Conservation (phyloP, 2,888 invertebrate species). For the Cryptus armator region DNA sequence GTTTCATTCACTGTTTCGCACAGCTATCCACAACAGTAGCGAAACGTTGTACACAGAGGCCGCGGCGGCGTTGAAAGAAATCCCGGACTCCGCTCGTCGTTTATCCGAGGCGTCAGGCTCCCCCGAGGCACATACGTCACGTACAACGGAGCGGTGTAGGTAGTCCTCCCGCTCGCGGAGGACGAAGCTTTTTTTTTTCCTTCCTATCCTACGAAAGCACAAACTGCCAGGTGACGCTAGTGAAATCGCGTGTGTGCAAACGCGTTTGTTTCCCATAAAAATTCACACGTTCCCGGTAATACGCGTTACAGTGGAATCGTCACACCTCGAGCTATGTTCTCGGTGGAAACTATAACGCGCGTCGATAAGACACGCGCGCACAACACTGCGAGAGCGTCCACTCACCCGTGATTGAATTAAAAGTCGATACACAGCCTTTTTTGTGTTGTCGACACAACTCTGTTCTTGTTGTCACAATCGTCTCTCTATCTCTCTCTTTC, state of each 20-base stretch:
- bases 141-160: conserved; percentile 11
- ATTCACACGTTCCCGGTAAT: conserved; percentile 40
- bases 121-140: conserved; percentile 34
- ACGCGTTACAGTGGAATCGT: conserved; percentile 11
- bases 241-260: conserved; percentile 14
- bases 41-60: conserved; percentile 8
- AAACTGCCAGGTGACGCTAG: conserved; percentile 11
- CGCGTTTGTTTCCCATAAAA: conserved; percentile 22
- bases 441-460: conserved; percentile 31
- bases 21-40: conserved; percentile 7
- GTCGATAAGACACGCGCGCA: conserved; percentile 71
- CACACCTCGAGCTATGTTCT: conserved; percentile 16
- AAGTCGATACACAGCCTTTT: conserved; percentile 70
- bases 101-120: conserved; percentile 20
- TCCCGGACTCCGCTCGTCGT: conserved; percentile 15
- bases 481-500: background rate
- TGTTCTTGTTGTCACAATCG: background rate
- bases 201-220: background rate
- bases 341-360: conserved; percentile 56
- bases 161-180: conserved; percentile 5
- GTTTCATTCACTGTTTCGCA: conserved; percentile 42
- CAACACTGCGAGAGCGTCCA: conserved; percentile 64
- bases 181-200: background rate
- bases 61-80: conserved; percentile 41
- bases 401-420: conserved; percentile 73